Conservation (phyloP, 2,113 vertebrate genomes). For the Zeus faber region DNA sequence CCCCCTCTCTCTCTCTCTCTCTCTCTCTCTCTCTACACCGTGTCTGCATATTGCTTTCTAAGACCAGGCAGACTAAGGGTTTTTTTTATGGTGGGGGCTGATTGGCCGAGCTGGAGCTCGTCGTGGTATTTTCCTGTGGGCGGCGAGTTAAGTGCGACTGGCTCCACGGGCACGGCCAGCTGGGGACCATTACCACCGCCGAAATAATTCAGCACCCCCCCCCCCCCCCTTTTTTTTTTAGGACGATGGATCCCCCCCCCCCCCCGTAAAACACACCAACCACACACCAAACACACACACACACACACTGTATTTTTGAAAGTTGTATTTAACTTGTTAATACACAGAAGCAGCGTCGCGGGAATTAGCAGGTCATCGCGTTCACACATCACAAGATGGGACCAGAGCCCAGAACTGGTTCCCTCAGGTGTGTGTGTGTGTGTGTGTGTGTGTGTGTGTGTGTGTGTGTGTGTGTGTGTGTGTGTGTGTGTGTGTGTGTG, state of each 20-base stretch:
- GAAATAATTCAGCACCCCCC: slow-evolving; percentile 42
- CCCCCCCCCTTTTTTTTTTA: too few species aligned
- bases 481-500: not conserved
- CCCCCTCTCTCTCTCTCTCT: slow-evolving; percentile 9
- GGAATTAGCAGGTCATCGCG: not conserved
- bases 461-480: not conserved
- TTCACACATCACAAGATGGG: not conserved
- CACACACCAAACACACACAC: slow-evolving; percentile 3
- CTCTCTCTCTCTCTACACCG: not conserved
- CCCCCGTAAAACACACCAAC: not conserved
- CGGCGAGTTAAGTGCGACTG: slow-evolving; percentile 59
- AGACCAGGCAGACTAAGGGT: slow-evolving; percentile 14
- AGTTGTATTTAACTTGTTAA: not conserved
- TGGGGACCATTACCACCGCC: slow-evolving; percentile 61
- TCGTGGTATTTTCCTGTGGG: slow-evolving; percentile 63
- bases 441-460: not conserved
- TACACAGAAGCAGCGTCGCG: not conserved
- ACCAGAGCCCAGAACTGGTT: too few species aligned
- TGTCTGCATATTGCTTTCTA: slow-evolving; percentile 9
- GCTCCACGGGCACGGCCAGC: slow-evolving; percentile 60
- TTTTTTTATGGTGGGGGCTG: slow-evolving; percentile 50
- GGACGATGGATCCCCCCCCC: too few species aligned
- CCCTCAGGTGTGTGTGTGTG: too few species aligned
- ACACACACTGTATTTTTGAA: slow-evolving; percentile 18
- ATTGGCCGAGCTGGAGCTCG: slow-evolving; percentile 48